Percentiles rank a stretch among this genome's conserved stretches.
Evolutionary conservation across 2,113 vertebrate species (phyloP).

Genomic region (Suncus etruscus): DNA sequence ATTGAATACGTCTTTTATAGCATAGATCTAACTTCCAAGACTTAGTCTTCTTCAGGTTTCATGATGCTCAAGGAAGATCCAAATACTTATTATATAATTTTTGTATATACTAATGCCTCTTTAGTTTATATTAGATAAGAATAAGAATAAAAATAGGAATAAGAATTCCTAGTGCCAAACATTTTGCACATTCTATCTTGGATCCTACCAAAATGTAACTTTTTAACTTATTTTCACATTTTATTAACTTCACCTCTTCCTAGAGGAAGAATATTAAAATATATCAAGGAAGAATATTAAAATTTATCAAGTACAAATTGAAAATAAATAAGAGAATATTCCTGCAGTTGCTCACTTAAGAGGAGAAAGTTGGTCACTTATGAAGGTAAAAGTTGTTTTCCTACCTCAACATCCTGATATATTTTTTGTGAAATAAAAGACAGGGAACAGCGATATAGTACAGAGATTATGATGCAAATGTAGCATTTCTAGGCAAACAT

Average conservation of each 20-base stretch:
- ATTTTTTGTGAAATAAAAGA: no score
- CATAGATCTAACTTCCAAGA: background rate
- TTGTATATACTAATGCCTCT: background rate
- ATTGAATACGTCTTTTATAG: background rate
- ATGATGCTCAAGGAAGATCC: background rate
- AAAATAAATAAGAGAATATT: background rate
- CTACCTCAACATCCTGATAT: background rate
- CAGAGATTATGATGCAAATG: no score
- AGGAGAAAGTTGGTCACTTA: background rate
- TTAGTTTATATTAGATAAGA: background rate
- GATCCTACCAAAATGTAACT: background rate
- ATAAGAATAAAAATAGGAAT: no score
- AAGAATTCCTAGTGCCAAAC: background rate
- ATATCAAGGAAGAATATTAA: background rate
- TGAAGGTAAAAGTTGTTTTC: background rate
- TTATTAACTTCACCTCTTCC: background rate
- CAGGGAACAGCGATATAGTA: no score
- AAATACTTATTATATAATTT: background rate
- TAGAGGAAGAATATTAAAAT: constrained; percentile 12
- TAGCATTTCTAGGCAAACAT: no score
- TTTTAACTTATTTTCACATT: constrained; percentile 10
- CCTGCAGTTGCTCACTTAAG: background rate
- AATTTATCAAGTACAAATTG: background rate
- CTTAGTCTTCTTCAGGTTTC: background rate
- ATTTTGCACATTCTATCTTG: background rate